phyloP scores from a whole-genome alignment of 2,888 invertebrate species.

The Xestia rhomboidea region DNA sequence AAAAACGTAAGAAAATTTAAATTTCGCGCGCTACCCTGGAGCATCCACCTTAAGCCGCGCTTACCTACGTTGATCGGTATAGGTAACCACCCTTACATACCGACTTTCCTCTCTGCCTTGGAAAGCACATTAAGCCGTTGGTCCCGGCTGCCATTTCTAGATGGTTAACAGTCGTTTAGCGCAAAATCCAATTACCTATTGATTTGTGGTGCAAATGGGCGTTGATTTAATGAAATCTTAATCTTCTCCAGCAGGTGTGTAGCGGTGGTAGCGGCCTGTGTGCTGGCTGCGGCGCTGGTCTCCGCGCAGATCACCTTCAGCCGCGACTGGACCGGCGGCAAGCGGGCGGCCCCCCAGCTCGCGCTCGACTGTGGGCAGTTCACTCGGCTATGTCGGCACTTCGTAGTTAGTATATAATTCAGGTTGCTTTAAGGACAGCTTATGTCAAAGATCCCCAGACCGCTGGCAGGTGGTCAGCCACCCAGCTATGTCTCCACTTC shows the following conservation, averaged over 20 bases:
- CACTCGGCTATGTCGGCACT: constrained; percentile 84
- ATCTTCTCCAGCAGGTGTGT: constrained; percentile 68
- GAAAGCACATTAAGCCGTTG: too few species aligned
- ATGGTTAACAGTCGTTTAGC: too few species aligned
- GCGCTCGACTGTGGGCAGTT: constrained; percentile 85
- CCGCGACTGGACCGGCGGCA: constrained; percentile 88
- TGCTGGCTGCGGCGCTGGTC: constrained; percentile 80
- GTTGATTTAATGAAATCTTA: background rate
- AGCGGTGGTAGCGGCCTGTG: constrained; percentile 74
- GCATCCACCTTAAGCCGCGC: too few species aligned
- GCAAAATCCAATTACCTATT: background rate
- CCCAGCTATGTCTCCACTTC: too few species aligned
- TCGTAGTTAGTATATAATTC: constrained; percentile 78
- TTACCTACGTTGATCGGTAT: too few species aligned
- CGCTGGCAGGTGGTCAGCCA: background rate
- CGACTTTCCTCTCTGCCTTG: too few species aligned
- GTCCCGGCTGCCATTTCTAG: too few species aligned
- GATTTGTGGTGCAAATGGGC: background rate
- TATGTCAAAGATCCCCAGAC: background rate
- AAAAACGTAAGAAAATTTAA: too few species aligned
- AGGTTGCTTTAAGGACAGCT: background rate
- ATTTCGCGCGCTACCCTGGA: too few species aligned
- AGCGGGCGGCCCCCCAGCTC: constrained; percentile 78
- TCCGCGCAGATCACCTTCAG: constrained; percentile 89
- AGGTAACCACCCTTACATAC: too few species aligned